These are phyloP conservation scores for Uropetala carovei DNA, from an alignment of 2,888 invertebrate species.

Conservation along the genomic window DNA sequence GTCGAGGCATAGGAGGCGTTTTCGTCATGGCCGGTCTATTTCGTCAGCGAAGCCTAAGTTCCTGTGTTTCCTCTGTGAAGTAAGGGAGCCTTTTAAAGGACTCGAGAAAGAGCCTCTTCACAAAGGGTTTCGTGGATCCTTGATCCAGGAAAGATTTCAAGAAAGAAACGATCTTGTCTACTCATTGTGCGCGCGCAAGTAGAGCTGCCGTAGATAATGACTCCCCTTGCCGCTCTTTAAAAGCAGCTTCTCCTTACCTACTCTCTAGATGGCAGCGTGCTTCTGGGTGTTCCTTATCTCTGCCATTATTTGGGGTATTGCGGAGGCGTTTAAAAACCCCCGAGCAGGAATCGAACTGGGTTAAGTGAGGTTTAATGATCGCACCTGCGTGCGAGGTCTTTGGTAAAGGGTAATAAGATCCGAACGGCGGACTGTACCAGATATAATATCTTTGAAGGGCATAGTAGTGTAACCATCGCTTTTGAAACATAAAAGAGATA, in stretches of 20 bases:
- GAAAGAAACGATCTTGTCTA: neutral
- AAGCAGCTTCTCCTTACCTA: neutral
- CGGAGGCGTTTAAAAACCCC: neutral
- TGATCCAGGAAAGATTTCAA: neutral
- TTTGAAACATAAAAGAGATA: too few species aligned
- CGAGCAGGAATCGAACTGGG: neutral
- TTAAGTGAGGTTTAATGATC: neutral
- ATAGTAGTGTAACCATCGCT: too few species aligned
- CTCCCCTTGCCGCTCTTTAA: too few species aligned
- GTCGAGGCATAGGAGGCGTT: neutral
- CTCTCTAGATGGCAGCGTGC: neutral
- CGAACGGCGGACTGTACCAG: too few species aligned
- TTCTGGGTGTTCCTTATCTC: neutral
- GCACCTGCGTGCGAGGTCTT: too few species aligned
- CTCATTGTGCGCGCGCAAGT: neutral
- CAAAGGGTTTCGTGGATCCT: neutral
- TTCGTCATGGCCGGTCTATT: neutral
- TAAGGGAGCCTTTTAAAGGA: too few species aligned
- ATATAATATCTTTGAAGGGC: too few species aligned
- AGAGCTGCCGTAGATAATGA: too few species aligned
- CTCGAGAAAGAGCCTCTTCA: too few species aligned
- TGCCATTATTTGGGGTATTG: neutral
- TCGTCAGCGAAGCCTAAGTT: too few species aligned
- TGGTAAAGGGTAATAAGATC: too few species aligned
- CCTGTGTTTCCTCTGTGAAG: too few species aligned